A percentile compares a stretch with the other conserved stretches of the same genome.
phyloP scores from a whole-genome alignment of 2,888 invertebrate genomes.

The Scelioninae gen. 2 region DNA sequence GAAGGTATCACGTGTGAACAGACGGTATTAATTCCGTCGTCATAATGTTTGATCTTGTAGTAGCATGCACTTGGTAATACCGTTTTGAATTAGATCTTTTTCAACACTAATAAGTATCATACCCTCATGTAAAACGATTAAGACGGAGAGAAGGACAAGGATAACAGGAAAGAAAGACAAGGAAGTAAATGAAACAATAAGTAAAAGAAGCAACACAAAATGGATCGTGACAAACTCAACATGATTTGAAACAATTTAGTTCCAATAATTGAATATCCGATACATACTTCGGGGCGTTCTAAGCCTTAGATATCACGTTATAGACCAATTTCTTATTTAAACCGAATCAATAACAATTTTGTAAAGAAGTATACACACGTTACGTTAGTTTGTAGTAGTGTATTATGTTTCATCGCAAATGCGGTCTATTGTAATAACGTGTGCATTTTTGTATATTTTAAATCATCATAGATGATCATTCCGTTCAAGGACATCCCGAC shows the following conservation, averaged over 20 bases:
- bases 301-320: conserved; percentile 59
- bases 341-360: conserved; percentile 35
- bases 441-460: conserved; percentile 51
- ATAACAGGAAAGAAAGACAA: conserved; percentile 32
- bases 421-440: conserved; percentile 42
- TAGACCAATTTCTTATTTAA: conserved; percentile 45
- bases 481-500: conserved; percentile 48
- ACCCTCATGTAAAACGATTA: conserved; percentile 66
- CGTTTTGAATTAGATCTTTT: conserved; percentile 59
- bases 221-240: conserved; percentile 35
- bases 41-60: conserved; percentile 57
- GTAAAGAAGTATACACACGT: conserved; percentile 35
- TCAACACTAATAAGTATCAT: conserved; percentile 69
- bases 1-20: conserved; percentile 55
- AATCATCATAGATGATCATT: conserved; percentile 54
- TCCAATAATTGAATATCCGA: conserved; percentile 33
- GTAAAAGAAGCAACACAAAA: conserved; percentile 17
- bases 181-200: conserved; percentile 22
- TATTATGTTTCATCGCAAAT: conserved; percentile 37
- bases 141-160: conserved; percentile 49
- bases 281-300: conserved; percentile 27
- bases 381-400: conserved; percentile 46
- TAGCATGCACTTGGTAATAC: conserved; percentile 59
- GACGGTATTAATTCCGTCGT: conserved; percentile 29
- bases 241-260: conserved; percentile 37